Percentiles rank a stretch among this genome's conserved stretches.
Conservation (phyloP, 2,113 vertebrate species). For the Marcusenius ussheri region DNA sequence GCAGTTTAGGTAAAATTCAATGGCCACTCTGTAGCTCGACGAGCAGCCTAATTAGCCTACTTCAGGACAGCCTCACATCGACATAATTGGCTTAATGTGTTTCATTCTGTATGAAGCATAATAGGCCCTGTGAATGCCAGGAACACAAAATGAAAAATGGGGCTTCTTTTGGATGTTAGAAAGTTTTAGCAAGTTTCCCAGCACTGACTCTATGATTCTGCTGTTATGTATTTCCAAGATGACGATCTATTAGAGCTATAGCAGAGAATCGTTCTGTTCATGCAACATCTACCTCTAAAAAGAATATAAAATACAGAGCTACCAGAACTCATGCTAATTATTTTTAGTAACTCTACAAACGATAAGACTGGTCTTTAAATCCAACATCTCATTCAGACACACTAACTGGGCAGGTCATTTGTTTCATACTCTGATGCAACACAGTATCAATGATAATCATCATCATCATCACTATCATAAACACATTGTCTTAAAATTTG, state of each 20-base stretch:
- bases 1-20: conserved; percentile 9
- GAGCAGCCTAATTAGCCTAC: background rate
- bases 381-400: background rate
- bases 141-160: background rate
- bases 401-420: background rate
- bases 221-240: background rate
- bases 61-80: background rate
- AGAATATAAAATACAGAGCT: background rate
- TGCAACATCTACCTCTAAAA: background rate
- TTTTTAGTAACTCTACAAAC: background rate
- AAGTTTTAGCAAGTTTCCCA: background rate
- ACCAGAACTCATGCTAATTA: background rate
- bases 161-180: background rate
- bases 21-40: background rate
- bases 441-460: background rate
- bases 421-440: background rate
- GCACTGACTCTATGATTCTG: background rate
- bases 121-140: background rate
- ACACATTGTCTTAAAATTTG: background rate
- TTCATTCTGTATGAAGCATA: background rate
- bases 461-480: background rate
- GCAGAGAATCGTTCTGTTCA: background rate
- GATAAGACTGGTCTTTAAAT: background rate
- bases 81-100: conserved; percentile 13
- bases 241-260: background rate